Percentiles rank a stretch among this genome's conserved stretches.
These are phyloP conservation scores for Heliothis subflexa DNA, from an alignment of 1,140 invertebrate genomes.

Conservation along the genomic window DNA sequence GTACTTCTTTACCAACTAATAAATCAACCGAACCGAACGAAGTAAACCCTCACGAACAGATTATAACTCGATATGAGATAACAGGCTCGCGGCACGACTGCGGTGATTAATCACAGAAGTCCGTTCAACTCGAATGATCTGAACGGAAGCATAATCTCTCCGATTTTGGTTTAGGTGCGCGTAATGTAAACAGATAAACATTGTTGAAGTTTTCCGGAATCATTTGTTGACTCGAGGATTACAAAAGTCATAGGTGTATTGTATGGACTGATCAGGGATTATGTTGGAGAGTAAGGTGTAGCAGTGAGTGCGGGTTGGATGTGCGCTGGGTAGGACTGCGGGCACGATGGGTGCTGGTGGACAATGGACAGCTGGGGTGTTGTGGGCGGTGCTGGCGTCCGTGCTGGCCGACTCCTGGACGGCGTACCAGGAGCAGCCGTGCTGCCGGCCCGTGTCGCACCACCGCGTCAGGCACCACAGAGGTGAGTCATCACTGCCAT, in stretches of 20 bases:
- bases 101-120: constrained; percentile 77
- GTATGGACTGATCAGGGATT: constrained; percentile 58
- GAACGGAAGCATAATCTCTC: constrained; percentile 72
- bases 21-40: constrained; percentile 74
- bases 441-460: constrained; percentile 78
- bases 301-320: constrained; percentile 66
- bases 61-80: constrained; percentile 80
- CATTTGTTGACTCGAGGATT: constrained; percentile 72
- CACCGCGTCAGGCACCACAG: constrained; percentile 82
- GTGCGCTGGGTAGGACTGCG: constrained; percentile 62
- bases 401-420: constrained; percentile 80
- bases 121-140: constrained; percentile 71
- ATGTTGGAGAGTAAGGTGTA: constrained; percentile 58
- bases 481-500: constrained; percentile 70
- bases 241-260: constrained; percentile 61
- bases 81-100: constrained; percentile 65
- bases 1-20: constrained; percentile 74
- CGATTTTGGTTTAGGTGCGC: constrained; percentile 71
- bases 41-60: constrained; percentile 76
- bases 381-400: constrained; percentile 68
- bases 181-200: constrained; percentile 82
- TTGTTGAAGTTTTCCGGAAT: constrained; percentile 77
- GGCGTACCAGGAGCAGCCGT: constrained; percentile 83
- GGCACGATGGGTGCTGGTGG: constrained; percentile 62
- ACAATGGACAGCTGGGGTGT: constrained; percentile 68